Base-by-base conservation (phyloP, 92 coral and sea anemone species). In the Palythoa heliodiscus region DNA sequence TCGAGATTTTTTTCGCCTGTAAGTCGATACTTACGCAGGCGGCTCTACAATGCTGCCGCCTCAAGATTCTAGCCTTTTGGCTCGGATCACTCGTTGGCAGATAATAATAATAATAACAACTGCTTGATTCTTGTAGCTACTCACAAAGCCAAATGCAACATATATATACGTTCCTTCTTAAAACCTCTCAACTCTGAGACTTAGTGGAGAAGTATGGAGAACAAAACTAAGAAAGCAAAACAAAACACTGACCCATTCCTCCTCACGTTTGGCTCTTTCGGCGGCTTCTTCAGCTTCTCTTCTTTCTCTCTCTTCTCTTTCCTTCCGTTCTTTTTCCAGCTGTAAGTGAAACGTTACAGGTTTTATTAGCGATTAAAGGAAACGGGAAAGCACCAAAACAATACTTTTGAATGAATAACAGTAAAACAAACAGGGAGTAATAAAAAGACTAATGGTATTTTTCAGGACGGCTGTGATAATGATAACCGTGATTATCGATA, bases 271-370 rank as follows among this genome's bases (percentile, higher is more conserved):
- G 60, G 93, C 91, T 54, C 95, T 84, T 72, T 91, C 91, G 19
- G 99, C 92, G 14, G 99, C 99, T 76, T 97, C 99, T 87, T 97
- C 99, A 6, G 97, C 99, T 71, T 97, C 99, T 78, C 93, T 86
- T 68, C 94, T 90, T 78, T 95, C 92, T 5, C 94, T 91, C 55
- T 95, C 97, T 87, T 95, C 98, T 67, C 93, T 86, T 83, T 91
- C 99, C 78, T 87, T 93, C 52, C 93, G 87, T 83, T 97, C 94
- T 50, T 77, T 79, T 83, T 91, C 95, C 71, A 97, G 92, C 99
- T 97, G 61, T 43, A 79, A 23, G 22, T 11, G 15, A 39, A 83
- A 68, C 35, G 43, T 53, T 61, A 39, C 15, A 57, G 70, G 19
- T 80, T 55, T 80, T 23, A 3, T 4, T 6, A 58, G 11, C 9